These are phyloP conservation scores for Cepaea hortensis DNA, from an alignment of 2,888 invertebrate genomes.

Conservation along the genomic window DNA sequence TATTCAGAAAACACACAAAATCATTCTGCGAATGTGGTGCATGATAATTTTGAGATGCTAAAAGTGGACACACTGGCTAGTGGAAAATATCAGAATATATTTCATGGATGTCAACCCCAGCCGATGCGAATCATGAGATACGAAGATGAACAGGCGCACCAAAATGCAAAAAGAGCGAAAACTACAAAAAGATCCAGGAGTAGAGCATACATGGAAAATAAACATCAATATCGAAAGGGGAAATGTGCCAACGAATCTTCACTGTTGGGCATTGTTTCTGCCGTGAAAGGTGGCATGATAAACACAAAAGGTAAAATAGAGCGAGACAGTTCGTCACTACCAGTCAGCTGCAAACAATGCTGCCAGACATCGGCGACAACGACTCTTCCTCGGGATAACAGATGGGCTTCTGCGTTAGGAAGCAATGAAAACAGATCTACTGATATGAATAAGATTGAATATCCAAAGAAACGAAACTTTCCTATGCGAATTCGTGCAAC, in stretches of 20 bases:
- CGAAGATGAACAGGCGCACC: not conserved
- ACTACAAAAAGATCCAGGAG: not conserved
- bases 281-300: too few relatives aligned
- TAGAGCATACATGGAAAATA: not conserved
- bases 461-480: not conserved
- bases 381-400: not conserved
- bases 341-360: too few relatives aligned
- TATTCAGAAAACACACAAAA: not conserved
- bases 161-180: not conserved
- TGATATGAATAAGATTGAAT: not conserved
- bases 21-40: not conserved
- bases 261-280: too few relatives aligned
- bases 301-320: too few relatives aligned
- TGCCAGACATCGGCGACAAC: too few relatives aligned
- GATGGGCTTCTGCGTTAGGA: not conserved
- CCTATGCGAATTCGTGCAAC: slow-evolving; percentile 5
- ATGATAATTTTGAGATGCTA: not conserved
- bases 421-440: not conserved
- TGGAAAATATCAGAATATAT: not conserved
- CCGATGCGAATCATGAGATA: not conserved
- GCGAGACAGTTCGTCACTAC: too few relatives aligned
- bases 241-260: not conserved
- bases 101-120: not conserved
- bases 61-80: not conserved
- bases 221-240: not conserved